Conservation (phyloP, 2,888 invertebrate genomes). For the Microdon myrmicae region DNA sequence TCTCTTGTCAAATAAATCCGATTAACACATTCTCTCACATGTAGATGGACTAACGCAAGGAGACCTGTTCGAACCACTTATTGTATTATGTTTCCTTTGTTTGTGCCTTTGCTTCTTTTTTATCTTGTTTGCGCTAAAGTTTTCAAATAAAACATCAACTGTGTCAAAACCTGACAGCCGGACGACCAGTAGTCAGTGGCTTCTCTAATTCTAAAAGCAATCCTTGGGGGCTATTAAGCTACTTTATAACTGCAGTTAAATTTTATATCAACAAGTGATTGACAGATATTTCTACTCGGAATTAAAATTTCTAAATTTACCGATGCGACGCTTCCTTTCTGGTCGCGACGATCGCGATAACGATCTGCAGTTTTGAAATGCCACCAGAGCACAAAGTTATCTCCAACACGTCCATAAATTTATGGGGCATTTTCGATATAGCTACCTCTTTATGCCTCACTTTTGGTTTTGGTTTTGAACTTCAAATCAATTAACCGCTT, state of each 20-base stretch:
- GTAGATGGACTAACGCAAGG: slow-evolving; percentile 12
- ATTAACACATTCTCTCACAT: slow-evolving; percentile 22
- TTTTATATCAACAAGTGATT: slow-evolving; percentile 37
- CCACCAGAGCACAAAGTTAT: not conserved
- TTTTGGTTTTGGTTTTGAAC: slow-evolving; percentile 12
- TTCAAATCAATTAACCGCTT: slow-evolving; percentile 31
- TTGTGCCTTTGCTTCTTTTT: no score
- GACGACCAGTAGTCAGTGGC: slow-evolving; percentile 34
- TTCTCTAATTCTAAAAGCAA: slow-evolving; percentile 26
- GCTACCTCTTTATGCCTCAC: not conserved
- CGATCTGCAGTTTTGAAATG: slow-evolving; percentile 12
- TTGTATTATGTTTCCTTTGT: slow-evolving; percentile 14
- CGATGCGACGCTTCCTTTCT: slow-evolving; percentile 7
- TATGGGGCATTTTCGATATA: not conserved
- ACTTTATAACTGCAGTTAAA: slow-evolving; percentile 47
- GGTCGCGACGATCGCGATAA: no score
- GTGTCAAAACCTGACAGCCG: slow-evolving; percentile 33
- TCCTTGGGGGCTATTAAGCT: slow-evolving; percentile 44
- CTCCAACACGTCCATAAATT: slow-evolving; percentile 32
- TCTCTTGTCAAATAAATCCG: slow-evolving; percentile 41
- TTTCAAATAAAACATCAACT: no score
- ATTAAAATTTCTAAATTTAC: slow-evolving; percentile 26
- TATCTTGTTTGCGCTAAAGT: no score
- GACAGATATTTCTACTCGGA: slow-evolving; percentile 28
- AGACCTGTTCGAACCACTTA: slow-evolving; percentile 12